Evolutionary conservation across 2,113 vertebrate genomes (phyloP), one percentile per base, ranked within the genome.

Genomic region (Amia ocellicauda): DNA sequence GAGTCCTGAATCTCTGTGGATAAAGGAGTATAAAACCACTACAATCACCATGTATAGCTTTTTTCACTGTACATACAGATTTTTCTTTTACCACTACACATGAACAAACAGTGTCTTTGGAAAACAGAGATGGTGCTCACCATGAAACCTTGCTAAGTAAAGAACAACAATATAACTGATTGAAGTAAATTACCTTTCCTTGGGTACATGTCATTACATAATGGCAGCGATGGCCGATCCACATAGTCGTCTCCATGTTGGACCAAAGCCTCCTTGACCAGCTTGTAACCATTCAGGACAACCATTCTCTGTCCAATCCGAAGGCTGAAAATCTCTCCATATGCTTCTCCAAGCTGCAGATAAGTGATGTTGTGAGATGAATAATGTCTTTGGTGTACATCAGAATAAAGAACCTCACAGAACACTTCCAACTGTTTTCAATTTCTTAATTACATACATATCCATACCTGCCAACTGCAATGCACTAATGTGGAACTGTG

Each of bases 231-330:
- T 0, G 80, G 83, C 0, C 82, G 78, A 2, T 42, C 70, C 0
- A 76, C 0, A 31, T 86, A 77, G 51, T 68, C 51, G 5, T 83
- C 69, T 0, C 58, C 80, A 50, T 80, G 75, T 26, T 76, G 64
- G 9, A 77, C 14, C 1, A 87, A 82, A 14, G 47, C 78, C 68
- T 89, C 83, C 41, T 81, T 89, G 29, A 80, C 13, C 66, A 85
- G 10, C 5, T 28, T 29, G 1, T 84, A 43, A 4, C 82, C 77
- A 1, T 1, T 81, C 4, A 89, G 0, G 0, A 58, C 0, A n/a
- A 89, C 63, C 3, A 47, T 0, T 0, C 0, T 0, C 0, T 1
- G 0, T 0, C 0, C 0, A 7, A 80, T 0, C 0, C 56, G 0
- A 0, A 63, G 0, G 20, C 64, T 22, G 0, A 83, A 16, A 45